Evolutionary conservation across 2,888 invertebrate species (phyloP), one percentile per base, ranked within the genome.

Genomic region (Geotrupes spiniger): DNA sequence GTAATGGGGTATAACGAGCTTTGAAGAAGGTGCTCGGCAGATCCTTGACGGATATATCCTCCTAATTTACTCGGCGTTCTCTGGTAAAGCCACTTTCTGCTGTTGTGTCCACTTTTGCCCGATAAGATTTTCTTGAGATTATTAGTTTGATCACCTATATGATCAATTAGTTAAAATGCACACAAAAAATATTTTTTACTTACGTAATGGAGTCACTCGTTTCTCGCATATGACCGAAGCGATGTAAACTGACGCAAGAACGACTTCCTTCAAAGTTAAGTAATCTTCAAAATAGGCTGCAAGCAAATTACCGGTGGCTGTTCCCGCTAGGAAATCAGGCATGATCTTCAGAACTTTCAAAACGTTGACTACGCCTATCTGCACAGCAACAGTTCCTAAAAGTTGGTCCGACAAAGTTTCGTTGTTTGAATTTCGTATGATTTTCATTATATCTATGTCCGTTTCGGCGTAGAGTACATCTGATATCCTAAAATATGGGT

Each of bases 271-370:
- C 56, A 10, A 44, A 15, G 26, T 33, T 9, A 49, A 37, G n/a
- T 15, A 44, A 25, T 28, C 36, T 2, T 37, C 38, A 8, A 41
- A 29, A 12, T 44, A 42, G 26, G 36, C 44, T 4, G 48, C 44
- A 27, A 49, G 16, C 1, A 44, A 25, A 12, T 45, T 25, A 8
- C 42, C 44, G n/a, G 44, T 40, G 21, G 87, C 91, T 2, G 92
- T 78, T 2, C 89, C 88, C 27, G 91, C 90, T 91, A 92, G 91
- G 8, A 37, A 25, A 37, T 42, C 45, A 11, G 54, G 52, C 4
- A 29, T 8, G 2, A 29, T 10, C 4, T 10, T 10, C 53, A 78
- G 55, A 4, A 74, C 63, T 56, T 72, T 76, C 36, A 79, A 58
- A 1, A 78, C 53, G 51, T 78, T 78, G 60, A 54, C 46, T 11